Conservation (phyloP, 2,888 invertebrate species). For the Hypsopygia costalis region DNA sequence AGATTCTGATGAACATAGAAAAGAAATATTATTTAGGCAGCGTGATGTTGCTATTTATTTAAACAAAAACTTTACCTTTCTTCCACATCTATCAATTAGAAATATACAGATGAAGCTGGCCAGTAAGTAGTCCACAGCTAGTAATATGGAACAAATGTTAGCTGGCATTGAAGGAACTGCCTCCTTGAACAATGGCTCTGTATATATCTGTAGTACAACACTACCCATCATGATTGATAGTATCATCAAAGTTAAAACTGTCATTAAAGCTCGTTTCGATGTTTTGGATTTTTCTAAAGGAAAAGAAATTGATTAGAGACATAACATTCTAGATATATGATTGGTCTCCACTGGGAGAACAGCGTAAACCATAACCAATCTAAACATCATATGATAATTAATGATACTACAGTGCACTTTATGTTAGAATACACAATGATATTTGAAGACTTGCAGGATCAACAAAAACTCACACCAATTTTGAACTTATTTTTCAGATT, state of each 20-base stretch:
- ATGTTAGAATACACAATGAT: no score
- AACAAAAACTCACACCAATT: no score
- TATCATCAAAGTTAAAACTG: slow-evolving; percentile 41
- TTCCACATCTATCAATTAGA: slow-evolving; percentile 52
- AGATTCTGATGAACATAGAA: no score
- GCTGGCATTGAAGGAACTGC: slow-evolving; percentile 61
- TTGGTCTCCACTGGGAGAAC: no score
- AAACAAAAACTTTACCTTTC: slow-evolving; percentile 64
- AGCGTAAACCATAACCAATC: no score
- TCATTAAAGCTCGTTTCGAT: slow-evolving; percentile 36
- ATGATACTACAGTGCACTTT: no score
- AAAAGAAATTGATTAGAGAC: slow-evolving; percentile 2
- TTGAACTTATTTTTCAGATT: no score
- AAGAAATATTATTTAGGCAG: no score
- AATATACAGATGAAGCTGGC: slow-evolving; percentile 46
- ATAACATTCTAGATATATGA: no score
- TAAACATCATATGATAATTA: no score
- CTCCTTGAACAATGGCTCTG: slow-evolving; percentile 59
- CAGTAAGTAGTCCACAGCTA: slow-evolving; percentile 51
- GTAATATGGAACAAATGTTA: slow-evolving; percentile 55
- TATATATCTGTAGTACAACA: slow-evolving; percentile 62
- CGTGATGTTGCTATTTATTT: no score
- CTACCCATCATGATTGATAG: slow-evolving; percentile 59
- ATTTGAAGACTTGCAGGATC: no score
- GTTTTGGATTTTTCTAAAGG: slow-evolving; percentile 46